phyloP scores from a whole-genome alignment of 2,888 invertebrate species.

The Hoplodrina blanda region DNA sequence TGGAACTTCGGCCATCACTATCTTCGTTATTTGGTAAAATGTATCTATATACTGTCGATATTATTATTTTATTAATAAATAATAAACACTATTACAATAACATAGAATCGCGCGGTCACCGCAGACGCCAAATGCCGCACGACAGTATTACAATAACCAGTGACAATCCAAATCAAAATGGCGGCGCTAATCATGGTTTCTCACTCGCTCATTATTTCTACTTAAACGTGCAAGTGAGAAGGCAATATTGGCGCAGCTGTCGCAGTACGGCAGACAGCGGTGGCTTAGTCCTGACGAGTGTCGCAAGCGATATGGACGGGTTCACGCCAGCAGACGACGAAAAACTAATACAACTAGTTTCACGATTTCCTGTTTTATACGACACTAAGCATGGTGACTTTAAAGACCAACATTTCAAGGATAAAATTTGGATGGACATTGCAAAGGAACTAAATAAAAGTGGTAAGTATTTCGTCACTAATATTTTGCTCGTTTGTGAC shows the following conservation, averaged over 20 bases:
- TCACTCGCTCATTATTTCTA: not conserved
- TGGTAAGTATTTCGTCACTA: constrained; percentile 2
- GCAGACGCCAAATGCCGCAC: not conserved
- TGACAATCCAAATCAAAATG: constrained; percentile 17
- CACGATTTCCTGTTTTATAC: constrained; percentile 20
- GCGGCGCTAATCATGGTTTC: constrained; percentile 7
- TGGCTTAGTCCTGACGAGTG: constrained; percentile 22
- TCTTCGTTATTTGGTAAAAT: too few relatives aligned
- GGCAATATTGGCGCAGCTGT: constrained; percentile 8
- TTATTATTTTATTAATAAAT: too few relatives aligned
- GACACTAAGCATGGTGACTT: constrained; percentile 22
- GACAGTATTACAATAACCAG: not conserved
- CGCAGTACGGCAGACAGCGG: constrained; percentile 21
- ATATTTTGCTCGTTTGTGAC: not conserved
- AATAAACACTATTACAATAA: too few relatives aligned
- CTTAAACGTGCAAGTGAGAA: constrained; percentile 6
- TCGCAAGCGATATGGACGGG: constrained; percentile 21
- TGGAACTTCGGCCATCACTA: too few relatives aligned
- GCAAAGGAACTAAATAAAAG: constrained; percentile 15
- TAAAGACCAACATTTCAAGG: constrained; percentile 22
- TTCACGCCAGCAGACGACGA: constrained; percentile 29
- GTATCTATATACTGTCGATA: too few relatives aligned
- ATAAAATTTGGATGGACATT: constrained; percentile 21
- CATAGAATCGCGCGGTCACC: too few relatives aligned
- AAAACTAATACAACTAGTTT: constrained; percentile 20